A percentile compares a stretch with the other conserved stretches of the same genome.
Evolutionary conservation across 2,797 vertebrate species (phyloP).

Genomic region (Artibeus lituratus): DNA sequence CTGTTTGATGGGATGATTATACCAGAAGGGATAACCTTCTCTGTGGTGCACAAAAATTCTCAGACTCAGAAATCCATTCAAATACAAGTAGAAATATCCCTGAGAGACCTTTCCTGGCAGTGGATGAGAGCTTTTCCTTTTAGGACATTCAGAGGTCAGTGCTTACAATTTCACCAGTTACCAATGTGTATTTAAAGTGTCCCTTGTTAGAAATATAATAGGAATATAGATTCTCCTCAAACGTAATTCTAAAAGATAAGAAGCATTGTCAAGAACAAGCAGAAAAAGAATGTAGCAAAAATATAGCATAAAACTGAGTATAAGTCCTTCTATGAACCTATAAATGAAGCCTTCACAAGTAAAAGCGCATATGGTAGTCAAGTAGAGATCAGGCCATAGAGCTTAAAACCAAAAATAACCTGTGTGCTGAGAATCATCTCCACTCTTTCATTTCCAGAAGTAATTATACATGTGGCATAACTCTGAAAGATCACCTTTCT

Average conservation of each 20-base stretch:
- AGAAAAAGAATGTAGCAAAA: background rate
- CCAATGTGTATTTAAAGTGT: slow-evolving; percentile 27
- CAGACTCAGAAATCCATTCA: slow-evolving; percentile 4
- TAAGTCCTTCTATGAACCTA: background rate
- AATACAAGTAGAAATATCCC: background rate
- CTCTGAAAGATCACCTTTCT: background rate
- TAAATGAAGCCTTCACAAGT: background rate
- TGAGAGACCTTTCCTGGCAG: slow-evolving; percentile 21
- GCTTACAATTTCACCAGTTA: background rate
- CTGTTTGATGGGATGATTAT: slow-evolving; percentile 36
- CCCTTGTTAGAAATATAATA: background rate
- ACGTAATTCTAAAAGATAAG: background rate
- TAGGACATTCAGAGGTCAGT: background rate
- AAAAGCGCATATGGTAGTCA: background rate
- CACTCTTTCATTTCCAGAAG: background rate
- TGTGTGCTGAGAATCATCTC: background rate
- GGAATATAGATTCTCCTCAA: background rate
- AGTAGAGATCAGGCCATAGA: background rate
- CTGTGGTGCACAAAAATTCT: background rate
- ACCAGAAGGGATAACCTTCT: slow-evolving; percentile 37
- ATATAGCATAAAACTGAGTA: background rate
- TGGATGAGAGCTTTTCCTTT: background rate
- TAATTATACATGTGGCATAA: background rate
- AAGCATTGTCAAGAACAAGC: background rate
- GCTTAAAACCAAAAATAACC: background rate